Evolutionary conservation across 2,888 invertebrate species (phyloP), one percentile per base, ranked within the genome.

Genomic region (Strigamia crassipes): DNA sequence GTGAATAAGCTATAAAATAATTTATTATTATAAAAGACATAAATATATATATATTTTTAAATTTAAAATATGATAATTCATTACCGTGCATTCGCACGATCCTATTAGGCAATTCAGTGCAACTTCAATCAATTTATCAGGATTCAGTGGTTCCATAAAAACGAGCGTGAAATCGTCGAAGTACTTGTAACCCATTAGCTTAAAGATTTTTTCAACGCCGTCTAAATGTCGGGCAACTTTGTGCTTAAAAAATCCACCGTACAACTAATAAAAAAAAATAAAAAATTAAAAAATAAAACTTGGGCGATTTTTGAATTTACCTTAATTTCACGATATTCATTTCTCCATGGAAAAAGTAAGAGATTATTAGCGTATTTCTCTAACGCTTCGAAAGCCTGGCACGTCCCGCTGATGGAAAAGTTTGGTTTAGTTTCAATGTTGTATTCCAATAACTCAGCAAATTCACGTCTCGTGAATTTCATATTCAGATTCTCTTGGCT

Each of bases 201-300:
- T 91, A 83, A 96, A 92, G 86, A 96, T 90, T 79, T 91, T 89
- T 86, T 94, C 94, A 1, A 94, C 93, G 81, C 93, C 93, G 31
- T 92, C 90, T 86, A 96, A 89, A 87, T 94, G 93, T 2, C 93
- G 92, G 85, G 94, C 93, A 66, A 96, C 92, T 86, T 95, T 93
- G 87, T 96, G 95, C 86, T 94, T 94, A 89, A 92, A 96, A 88
- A 93, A 96, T 10, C 96, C 96, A 84, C 93, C 93, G 88, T 94
- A 96, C 85, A 94, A 90, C 95, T 95, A 87, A 73, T 86, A 87
- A 83, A 83, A 81, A 84, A 78, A 73, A 38, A 38, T 38, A 38
- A 9, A 6, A 38, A 6, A 38, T 5, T 2, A 9, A 38, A 38
- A 38, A 38, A 4, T 38, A 38, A 2, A 38, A 6, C 38, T 38